Conservation (phyloP, 2,888 invertebrate genomes). For the Pristionchus arcanus region DNA sequence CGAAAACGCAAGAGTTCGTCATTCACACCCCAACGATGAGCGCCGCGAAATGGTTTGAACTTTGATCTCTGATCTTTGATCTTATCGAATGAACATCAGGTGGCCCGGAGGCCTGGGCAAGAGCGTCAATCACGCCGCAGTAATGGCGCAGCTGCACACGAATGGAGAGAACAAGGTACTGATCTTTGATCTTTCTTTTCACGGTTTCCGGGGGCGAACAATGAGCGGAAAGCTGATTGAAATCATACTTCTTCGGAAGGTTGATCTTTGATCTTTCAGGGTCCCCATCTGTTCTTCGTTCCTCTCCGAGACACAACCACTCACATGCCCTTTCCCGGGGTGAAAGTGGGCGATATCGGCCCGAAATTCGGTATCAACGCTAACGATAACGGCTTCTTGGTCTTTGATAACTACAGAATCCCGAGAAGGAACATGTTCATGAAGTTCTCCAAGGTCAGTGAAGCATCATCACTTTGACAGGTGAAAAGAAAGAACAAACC, state of each 20-base stretch:
- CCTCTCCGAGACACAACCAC: constrained; percentile 90
- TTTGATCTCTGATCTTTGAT: constrained; percentile 14
- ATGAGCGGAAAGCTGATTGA: not conserved
- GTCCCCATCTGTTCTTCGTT: constrained; percentile 94
- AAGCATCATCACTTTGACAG: not conserved
- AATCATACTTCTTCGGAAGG: not conserved
- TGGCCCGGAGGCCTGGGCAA: constrained; percentile 97
- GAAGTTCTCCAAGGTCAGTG: constrained; percentile 90
- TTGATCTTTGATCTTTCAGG: too few species aligned
- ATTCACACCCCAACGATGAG: constrained; percentile 91
- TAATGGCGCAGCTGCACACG: constrained; percentile 92
- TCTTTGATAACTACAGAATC: constrained; percentile 90
- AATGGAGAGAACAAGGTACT: constrained; percentile 86
- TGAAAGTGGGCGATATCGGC: constrained; percentile 95
- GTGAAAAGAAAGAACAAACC: too few species aligned
- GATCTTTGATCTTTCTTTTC: constrained; percentile 10
- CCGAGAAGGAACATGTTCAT: constrained; percentile 93
- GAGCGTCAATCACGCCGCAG: constrained; percentile 92
- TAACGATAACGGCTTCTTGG: constrained; percentile 93
- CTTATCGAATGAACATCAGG: not conserved
- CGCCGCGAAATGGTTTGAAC: constrained; percentile 88
- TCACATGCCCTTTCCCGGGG: constrained; percentile 88
- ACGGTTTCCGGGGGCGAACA: too few species aligned
- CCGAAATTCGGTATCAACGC: constrained; percentile 88
- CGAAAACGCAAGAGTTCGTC: constrained; percentile 88